Conservation (phyloP, 2,113 vertebrate species). For the Coturnix japonica region DNA sequence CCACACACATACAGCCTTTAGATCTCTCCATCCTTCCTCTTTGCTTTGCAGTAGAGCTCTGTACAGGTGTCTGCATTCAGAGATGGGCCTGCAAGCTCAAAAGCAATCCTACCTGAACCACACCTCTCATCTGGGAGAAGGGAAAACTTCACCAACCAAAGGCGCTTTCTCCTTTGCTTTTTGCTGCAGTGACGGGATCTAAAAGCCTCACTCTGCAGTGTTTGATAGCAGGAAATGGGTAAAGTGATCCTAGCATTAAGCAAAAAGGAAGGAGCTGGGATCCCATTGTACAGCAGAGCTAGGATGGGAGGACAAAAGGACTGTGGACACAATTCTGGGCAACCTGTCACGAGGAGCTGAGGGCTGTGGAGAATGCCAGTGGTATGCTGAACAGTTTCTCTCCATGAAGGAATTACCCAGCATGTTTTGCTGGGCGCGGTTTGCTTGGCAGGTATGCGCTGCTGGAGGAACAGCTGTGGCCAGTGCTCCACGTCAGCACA, state of each 20-base stretch:
- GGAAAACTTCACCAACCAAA: neutral
- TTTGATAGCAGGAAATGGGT: neutral
- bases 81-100: neutral
- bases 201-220: neutral
- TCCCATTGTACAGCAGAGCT: neutral
- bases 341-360: neutral
- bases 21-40: neutral
- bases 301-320: neutral
- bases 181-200: neutral
- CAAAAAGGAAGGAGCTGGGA: neutral
- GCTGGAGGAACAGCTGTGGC: too few relatives aligned
- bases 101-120: neutral
- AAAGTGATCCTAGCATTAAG: neutral
- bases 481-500: neutral
- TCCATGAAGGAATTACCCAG: neutral
- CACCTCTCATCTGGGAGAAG: fast-evolving
- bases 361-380: neutral
- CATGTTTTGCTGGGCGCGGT: neutral
- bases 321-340: neutral
- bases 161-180: neutral
- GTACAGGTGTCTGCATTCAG: neutral
- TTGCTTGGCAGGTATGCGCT: neutral
- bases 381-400: neutral
- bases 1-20: neutral
- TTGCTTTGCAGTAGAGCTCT: neutral